Base-by-base conservation (phyloP, 1,140 invertebrate species). In the Paraescarpia echinospica region DNA sequence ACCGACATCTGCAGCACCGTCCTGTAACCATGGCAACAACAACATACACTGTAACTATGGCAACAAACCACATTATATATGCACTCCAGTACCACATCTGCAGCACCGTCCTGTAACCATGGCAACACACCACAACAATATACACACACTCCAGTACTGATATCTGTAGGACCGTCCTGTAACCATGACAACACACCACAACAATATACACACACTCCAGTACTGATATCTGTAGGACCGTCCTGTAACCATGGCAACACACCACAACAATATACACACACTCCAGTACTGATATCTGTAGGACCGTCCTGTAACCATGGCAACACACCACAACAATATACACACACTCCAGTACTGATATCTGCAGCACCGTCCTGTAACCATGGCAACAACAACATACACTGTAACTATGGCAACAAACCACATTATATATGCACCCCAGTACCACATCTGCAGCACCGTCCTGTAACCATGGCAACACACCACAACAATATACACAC, bases 51-150 rank as follows among this genome's bases (percentile, higher is more conserved):
- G 48, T 31, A 41, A 88, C 27, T 27, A 93, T 41, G n/a, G 14
- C 33, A 34, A 34, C 35, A 91, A 6, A 91, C n/a, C n/a, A n/a
- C n/a, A n/a, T n/a, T n/a, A n/a, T n/a, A n/a, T 34, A 33, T 6
- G 59, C 99, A 99, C 96, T 99, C 99, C 99, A 99, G 0, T 99
- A 99, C 9, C 99, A 99, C 99, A 99, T 99, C 96, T 99, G 99
- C 27, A 99, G 97, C 1, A 99, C 98, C 0, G 98, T 99, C 93
- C 99, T 96, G 93, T 33, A 95, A 94, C 31, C 91, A 91, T 90
- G 91, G 27, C 90, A 90, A 93, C 48, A 34, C 35, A 14, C 34
- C n/a, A n/a, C n/a, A n/a, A n/a, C n/a, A n/a, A n/a, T n/a, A n/a
- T n/a, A n/a, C n/a, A n/a, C n/a, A n/a, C n/a, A n/a, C n/a, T n/a